Conservation (phyloP, 30 jellyfish, hydroid and myxozoan genomes). For the Aurelia aurita complex sp. Pacific region DNA sequence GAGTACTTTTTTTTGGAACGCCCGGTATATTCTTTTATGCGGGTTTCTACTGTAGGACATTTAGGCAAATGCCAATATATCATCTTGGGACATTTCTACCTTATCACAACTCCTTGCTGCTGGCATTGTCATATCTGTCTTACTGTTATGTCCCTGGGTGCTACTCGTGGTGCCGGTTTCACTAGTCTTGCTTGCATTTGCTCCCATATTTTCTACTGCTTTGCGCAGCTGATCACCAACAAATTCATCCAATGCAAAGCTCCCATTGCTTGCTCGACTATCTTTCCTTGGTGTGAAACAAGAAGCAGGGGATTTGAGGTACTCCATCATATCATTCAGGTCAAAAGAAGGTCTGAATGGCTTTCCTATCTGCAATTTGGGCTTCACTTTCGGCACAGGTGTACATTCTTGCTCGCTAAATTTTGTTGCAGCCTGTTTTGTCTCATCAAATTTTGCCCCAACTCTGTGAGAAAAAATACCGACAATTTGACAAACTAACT, state of each 20-base stretch:
- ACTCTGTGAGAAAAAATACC: too few species aligned
- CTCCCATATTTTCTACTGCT: constrained; percentile 54
- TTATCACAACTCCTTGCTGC: too few species aligned
- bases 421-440: too few species aligned
- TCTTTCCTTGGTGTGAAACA: constrained; percentile 53
- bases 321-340: constrained; percentile 74
- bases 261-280: constrained; percentile 84
- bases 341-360: constrained; percentile 86
- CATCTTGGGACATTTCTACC: too few species aligned
- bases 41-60: too few species aligned
- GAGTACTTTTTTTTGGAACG: too few species aligned
- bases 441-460: too few species aligned
- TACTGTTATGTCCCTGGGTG: neutral
- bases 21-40: too few species aligned
- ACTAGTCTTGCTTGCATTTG: neutral
- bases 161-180: neutral
- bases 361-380: constrained; percentile 48
- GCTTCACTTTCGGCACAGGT: constrained; percentile 34
- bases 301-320: constrained; percentile 84
- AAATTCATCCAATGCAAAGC: constrained; percentile 85
- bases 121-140: neutral
- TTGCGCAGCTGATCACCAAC: constrained; percentile 80
- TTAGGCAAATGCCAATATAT: too few species aligned
- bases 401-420: neutral
- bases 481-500: too few species aligned